These are phyloP conservation scores for Ameiurus melas DNA, from an alignment of 2,113 vertebrate species.

Conservation along the genomic window DNA sequence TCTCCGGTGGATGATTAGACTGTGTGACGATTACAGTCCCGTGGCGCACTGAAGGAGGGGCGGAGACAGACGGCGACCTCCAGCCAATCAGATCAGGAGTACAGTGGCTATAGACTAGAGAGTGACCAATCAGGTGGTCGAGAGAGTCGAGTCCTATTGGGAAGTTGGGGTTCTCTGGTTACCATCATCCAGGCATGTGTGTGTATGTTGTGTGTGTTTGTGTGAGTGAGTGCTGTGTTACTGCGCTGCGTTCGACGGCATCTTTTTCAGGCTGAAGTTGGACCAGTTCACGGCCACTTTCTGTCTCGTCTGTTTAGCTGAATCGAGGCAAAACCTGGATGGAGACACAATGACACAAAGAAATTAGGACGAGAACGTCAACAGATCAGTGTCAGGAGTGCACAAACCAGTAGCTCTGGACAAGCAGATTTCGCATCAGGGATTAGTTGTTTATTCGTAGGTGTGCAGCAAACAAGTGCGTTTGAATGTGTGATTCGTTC, in stretches of 20 bases:
- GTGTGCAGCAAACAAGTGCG: too few species aligned
- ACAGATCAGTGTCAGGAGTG: not conserved
- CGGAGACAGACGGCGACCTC: constrained; percentile 67
- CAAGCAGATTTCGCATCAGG: too few species aligned
- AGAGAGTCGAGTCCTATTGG: constrained; percentile 64
- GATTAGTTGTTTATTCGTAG: too few species aligned
- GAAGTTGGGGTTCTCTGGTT: constrained; percentile 40
- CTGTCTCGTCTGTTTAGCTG: constrained; percentile 96
- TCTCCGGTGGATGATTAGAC: constrained; percentile 58
- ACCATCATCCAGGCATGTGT: constrained; percentile 58
- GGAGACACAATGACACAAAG: not conserved
- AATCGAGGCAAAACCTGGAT: constrained; percentile 95
- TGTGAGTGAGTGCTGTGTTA: constrained; percentile 69
- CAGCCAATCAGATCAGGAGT: constrained; percentile 60
- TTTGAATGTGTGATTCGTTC: not conserved
- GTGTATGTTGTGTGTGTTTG: constrained; percentile 36
- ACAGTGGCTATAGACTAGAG: constrained; percentile 34
- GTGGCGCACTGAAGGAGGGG: constrained; percentile 66
- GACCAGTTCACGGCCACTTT: constrained; percentile 99
- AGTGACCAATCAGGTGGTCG: constrained; percentile 58
- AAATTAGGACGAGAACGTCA: not conserved
- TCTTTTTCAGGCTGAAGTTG: constrained; percentile 99
- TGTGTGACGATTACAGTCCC: constrained; percentile 61
- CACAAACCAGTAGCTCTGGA: not conserved
- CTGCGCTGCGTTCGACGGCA: constrained; percentile 91